Evolutionary conservation across 2,113 vertebrate species (phyloP).

Genomic region (Proterorhinus semilunaris): DNA sequence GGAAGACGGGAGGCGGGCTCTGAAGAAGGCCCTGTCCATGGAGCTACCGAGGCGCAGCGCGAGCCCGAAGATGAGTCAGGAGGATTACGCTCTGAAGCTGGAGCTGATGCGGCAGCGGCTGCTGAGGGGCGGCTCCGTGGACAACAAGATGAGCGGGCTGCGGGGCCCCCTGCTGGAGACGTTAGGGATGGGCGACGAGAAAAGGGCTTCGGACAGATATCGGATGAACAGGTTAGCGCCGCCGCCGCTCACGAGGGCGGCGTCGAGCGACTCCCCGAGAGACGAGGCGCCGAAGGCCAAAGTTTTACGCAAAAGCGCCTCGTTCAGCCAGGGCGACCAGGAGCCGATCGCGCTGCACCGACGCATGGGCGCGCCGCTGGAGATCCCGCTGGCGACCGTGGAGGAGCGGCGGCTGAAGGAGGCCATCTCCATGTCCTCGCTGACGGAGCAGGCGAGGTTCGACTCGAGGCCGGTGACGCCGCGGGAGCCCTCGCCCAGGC

Average conservation of each 20-base stretch:
- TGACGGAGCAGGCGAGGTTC: slow-evolving; percentile 78
- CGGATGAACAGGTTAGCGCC: slow-evolving; percentile 73
- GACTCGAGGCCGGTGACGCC: slow-evolving; percentile 78
- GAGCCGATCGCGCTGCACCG: slow-evolving; percentile 88
- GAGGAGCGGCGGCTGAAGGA: slow-evolving; percentile 86
- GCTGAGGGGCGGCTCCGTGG: slow-evolving; percentile 82
- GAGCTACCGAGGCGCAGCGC: slow-evolving; percentile 82
- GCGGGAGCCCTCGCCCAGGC: slow-evolving; percentile 60
- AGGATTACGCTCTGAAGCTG: slow-evolving; percentile 89
- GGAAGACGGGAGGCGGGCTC: slow-evolving; percentile 68
- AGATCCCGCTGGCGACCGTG: slow-evolving; percentile 86
- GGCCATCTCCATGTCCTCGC: slow-evolving; percentile 89
- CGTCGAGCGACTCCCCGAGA: slow-evolving; percentile 84
- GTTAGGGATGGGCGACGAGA: slow-evolving; percentile 83
- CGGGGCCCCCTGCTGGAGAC: slow-evolving; percentile 93
- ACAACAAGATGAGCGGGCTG: slow-evolving; percentile 92
- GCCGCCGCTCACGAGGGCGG: slow-evolving; percentile 82
- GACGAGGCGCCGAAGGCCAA: slow-evolving; percentile 77
- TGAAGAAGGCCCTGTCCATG: slow-evolving; percentile 88
- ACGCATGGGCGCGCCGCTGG: slow-evolving; percentile 87
- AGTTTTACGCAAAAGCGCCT: slow-evolving; percentile 90
- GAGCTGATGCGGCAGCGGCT: slow-evolving; percentile 92
- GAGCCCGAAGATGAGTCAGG: slow-evolving; percentile 85
- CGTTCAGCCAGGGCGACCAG: slow-evolving; percentile 91
- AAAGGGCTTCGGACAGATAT: slow-evolving; percentile 69